Base-by-base conservation (phyloP, 2,888 invertebrate genomes). In the Entomobrya proxima region DNA sequence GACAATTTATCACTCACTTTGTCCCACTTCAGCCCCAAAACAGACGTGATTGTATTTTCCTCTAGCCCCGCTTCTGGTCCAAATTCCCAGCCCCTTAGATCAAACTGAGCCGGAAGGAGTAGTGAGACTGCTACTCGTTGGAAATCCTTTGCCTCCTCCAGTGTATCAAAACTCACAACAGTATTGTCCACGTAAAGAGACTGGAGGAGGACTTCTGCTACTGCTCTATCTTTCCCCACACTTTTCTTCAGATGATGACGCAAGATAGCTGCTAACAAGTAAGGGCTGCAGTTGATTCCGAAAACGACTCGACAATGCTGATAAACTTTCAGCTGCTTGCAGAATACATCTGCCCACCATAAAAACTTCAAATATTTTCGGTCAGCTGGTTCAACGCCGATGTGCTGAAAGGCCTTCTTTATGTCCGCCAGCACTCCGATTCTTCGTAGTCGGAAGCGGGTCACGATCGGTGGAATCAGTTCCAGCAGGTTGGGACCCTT, bases 231-330 rank as follows among this genome's bases (percentile, higher is more conserved):
- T 7, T 18, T 13, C 11, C 69, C 52, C 11, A 37, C 21, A 13
- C 67, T 76, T 18, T 85, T 58, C 6, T 80, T 18, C 11, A 91
- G 82, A 84, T 90, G 90, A 64, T 89, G 74, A n/a, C 89, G 76
- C 1, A 91, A 86, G 0, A 89, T 87, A 0, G 90, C 90, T 0
- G 87, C 90, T 9, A 91, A 81, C n/a, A 91, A 47, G 83, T 90
- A 35, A 0, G 86, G 86, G 21, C 86, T 86, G 0, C 67, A 58
- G 0, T 76, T 76, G 2, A 76, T 58, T 0, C 91, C 91, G 64
- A 91, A 91, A 0, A 91, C 90, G 4, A 91, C 90, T 21, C 90
- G 13, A 21, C 69, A 50, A 78, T 91, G 90, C 2, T 88, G 83
- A n/a, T 86, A 89, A 4, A 81, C 32, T 75, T 37, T 79, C 2